Evolutionary conservation across 2,113 vertebrate species (phyloP).

Genomic region (Pan paniscus): DNA sequence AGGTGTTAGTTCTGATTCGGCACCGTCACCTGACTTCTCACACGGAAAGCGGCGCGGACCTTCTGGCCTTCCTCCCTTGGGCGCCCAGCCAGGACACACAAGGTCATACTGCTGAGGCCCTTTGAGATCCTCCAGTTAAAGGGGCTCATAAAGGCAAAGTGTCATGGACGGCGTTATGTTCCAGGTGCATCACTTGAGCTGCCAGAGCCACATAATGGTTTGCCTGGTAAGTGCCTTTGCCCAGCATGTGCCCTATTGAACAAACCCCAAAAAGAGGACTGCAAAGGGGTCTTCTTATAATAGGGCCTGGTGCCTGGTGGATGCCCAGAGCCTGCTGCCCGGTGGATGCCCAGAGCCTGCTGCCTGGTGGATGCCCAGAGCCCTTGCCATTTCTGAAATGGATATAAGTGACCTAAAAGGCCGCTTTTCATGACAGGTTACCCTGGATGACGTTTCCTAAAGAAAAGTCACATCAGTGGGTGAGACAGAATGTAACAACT

Average conservation of each 20-base stretch:
- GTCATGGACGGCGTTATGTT: background rate
- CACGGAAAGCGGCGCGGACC: no score
- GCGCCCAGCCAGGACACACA: background rate
- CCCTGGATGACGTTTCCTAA: background rate
- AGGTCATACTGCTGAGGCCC: background rate
- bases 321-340: no score
- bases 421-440: background rate
- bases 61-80: background rate
- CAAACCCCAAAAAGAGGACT: background rate
- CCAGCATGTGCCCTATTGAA: background rate
- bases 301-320: no score
- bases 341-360: no score
- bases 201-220: background rate
- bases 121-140: background rate
- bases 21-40: background rate
- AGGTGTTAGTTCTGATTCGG: background rate
- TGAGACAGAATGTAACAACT: background rate
- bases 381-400: background rate
- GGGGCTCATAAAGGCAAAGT: background rate
- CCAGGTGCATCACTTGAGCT: background rate
- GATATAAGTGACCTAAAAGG: background rate
- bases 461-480: constrained; percentile 25
- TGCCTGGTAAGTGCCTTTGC: background rate
- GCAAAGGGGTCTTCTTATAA: background rate
- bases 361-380: background rate